phyloP scores from a whole-genome alignment of 2,113 vertebrate genomes.

The Nothoprocta perdicaria region DNA sequence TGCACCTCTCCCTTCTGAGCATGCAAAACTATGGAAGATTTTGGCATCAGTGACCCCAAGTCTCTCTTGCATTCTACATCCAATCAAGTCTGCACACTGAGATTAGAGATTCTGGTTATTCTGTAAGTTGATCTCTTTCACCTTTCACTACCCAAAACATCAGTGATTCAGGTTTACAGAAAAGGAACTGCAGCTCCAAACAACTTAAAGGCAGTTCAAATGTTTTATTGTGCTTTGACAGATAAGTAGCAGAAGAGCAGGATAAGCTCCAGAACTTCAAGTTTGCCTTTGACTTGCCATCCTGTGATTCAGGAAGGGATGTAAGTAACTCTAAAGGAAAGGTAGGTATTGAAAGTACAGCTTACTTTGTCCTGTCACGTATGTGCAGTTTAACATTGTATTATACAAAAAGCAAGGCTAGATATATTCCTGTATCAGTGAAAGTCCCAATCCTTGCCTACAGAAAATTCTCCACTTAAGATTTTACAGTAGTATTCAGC shows the following conservation, averaged over 20 bases:
- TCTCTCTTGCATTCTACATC: background rate
- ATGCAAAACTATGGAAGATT: background rate
- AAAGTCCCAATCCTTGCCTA: background rate
- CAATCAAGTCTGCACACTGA: rapidly evolving
- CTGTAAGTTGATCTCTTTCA: background rate
- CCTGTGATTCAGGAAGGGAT: background rate
- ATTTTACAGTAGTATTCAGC: background rate
- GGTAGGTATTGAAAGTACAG: background rate
- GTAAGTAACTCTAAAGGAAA: rapidly evolving
- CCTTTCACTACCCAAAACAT: background rate
- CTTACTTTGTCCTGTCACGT: background rate
- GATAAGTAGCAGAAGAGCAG: background rate
- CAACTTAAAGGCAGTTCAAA: background rate
- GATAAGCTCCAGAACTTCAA: background rate
- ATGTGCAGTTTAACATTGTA: background rate
- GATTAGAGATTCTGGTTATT: background rate
- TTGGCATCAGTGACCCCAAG: background rate
- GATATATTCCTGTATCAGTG: background rate
- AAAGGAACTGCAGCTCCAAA: background rate
- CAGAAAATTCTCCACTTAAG: background rate
- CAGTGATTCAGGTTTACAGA: background rate
- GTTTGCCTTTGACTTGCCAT: background rate
- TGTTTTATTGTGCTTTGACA: background rate
- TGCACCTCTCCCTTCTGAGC: background rate
- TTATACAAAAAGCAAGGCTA: background rate